A percentile compares a stretch with the other conserved stretches of the same genome.
Conservation (phyloP, 2,888 invertebrate species). For the Philopedon plagiatum region DNA sequence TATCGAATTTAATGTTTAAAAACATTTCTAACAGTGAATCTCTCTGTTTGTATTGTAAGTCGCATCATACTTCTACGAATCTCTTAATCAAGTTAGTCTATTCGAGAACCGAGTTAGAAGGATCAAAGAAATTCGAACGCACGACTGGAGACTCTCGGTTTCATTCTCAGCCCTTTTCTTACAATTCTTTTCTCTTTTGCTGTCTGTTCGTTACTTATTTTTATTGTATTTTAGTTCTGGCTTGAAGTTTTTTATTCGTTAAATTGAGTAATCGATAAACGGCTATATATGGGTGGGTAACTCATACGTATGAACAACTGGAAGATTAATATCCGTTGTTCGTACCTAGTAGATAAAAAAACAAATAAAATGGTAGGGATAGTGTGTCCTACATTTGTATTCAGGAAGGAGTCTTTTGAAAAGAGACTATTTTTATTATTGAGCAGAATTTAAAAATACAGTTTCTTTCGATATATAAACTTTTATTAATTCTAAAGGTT, state of each 20-base stretch:
- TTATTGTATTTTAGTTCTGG: background rate
- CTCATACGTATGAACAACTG: too few relatives aligned
- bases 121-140: conserved; percentile 44
- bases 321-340: too few relatives aligned
- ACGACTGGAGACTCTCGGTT: conserved; percentile 42
- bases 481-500: too few relatives aligned
- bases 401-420: too few relatives aligned
- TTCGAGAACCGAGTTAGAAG: conserved; percentile 36
- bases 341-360: too few relatives aligned
- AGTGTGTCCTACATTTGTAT: too few relatives aligned
- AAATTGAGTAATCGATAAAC: background rate
- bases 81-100: conserved; percentile 43
- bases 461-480: too few relatives aligned
- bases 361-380: too few relatives aligned
- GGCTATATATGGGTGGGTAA: background rate
- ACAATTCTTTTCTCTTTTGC: conserved; percentile 15
- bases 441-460: too few relatives aligned
- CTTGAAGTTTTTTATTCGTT: background rate
- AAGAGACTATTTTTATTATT: too few relatives aligned
- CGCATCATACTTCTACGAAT: conserved; percentile 25
- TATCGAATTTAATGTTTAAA: background rate
- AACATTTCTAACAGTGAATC: background rate
- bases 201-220: conserved; percentile 3
- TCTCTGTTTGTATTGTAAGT: conserved; percentile 15
- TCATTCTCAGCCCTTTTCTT: conserved; percentile 40